These are phyloP conservation scores for Tragelaphus scriptus DNA, from an alignment of 2,113 vertebrate species.

Conservation along the genomic window DNA sequence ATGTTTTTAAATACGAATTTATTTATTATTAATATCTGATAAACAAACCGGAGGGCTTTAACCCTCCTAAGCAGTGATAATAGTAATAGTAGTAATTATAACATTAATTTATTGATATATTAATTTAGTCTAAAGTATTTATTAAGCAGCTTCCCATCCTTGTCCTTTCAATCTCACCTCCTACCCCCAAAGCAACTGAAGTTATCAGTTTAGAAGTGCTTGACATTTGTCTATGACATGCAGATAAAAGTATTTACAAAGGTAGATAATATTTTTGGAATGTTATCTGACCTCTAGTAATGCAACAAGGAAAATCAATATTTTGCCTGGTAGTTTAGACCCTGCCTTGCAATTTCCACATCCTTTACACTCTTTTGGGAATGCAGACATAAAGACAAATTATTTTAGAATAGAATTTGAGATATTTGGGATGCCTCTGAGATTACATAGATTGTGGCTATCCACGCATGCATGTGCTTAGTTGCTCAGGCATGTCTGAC, in stretches of 20 bases:
- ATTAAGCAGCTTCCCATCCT: background rate
- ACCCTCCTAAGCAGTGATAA: background rate
- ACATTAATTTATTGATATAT: background rate
- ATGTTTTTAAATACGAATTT: background rate
- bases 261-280: background rate
- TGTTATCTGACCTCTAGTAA: background rate
- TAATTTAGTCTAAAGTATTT: background rate
- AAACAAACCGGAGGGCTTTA: background rate
- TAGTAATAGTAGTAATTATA: background rate
- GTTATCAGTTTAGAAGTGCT: background rate
- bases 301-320: background rate
- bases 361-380: background rate
- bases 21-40: background rate
- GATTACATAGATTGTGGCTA: background rate
- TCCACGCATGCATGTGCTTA: background rate
- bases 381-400: background rate
- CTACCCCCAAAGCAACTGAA: background rate
- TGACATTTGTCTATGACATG: background rate
- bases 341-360: background rate
- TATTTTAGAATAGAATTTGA: background rate
- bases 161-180: background rate
- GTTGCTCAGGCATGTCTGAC: rapidly evolving
- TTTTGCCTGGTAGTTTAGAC: background rate
- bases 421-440: background rate
- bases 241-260: background rate